A percentile compares a stretch with the other conserved stretches of the same genome.
phyloP scores from a whole-genome alignment of 2,113 vertebrate species.

The Sula dactylatra region DNA sequence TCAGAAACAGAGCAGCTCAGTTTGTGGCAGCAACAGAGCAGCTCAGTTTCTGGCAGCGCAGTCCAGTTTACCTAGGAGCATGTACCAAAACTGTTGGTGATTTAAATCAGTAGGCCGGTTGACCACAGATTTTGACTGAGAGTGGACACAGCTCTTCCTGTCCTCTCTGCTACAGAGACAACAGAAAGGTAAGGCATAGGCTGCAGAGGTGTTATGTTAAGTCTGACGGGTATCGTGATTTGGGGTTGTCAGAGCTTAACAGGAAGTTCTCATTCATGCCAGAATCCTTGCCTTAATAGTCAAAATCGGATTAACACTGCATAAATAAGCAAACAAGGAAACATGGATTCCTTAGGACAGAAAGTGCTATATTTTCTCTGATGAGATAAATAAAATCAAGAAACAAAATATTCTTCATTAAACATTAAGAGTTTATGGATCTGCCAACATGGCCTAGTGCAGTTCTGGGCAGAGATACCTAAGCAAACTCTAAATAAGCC shows the following conservation, averaged over 20 bases:
- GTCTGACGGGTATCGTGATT: background rate
- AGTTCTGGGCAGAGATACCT: background rate
- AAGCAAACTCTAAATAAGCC: background rate
- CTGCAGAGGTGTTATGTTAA: background rate
- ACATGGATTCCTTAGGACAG: background rate
- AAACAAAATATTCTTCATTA: background rate
- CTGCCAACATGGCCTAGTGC: background rate
- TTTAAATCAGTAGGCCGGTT: background rate
- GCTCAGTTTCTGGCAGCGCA: background rate
- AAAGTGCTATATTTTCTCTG: slow-evolving; percentile 10
- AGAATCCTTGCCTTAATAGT: background rate
- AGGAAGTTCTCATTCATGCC: background rate
- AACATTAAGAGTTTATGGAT: background rate
- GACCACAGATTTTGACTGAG: background rate
- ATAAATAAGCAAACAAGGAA: slow-evolving; percentile 14
- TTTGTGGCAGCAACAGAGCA: background rate
- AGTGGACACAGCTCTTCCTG: background rate
- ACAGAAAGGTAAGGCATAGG: background rate
- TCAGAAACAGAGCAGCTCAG: background rate
- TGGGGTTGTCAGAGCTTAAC: background rate
- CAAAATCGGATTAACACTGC: slow-evolving; percentile 18
- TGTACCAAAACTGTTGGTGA: background rate
- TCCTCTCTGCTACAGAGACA: background rate
- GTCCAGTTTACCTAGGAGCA: background rate
- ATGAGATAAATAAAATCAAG: slow-evolving; percentile 8